Evolutionary conservation across 2,888 invertebrate genomes (phyloP), one percentile per base, ranked within the genome.

Genomic region (Chironomus riparius): DNA sequence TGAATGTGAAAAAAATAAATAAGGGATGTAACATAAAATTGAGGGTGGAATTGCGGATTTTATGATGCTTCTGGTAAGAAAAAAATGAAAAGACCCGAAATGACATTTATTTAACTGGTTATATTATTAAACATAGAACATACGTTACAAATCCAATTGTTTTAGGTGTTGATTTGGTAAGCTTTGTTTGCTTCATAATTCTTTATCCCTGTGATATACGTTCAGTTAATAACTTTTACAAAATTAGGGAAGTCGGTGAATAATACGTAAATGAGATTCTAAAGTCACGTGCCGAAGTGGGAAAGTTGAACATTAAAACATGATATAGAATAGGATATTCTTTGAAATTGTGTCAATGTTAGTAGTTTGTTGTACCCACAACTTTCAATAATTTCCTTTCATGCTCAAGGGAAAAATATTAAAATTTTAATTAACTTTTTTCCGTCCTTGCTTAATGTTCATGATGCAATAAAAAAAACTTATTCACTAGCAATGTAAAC

Each of bases 141-240:
- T 68, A 68, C 68, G 68, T 47, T 68, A 56, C 38, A 28, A n/a
- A 28, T 68, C 68, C 28, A 68, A 68, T 68, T 68, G 68, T 68
- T 68, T 68, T 68, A 47, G 68, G 68, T 68, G 68, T 68, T n/a
- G 28, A 68, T 68, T 68, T 68, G 68, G 21, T 65, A 12, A 47
- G 15, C 38, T 68, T 68, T 38, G 28, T 38, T 12, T 13, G 62
- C 28, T 62, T 6, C 13, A 21, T 18, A 65, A 65, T 65, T 65
- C 18, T 18, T 7, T 24, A 65, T 65, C 22, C 22, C 15, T n/a
- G n/a, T n/a, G 56, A 15, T n/a, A 5, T 38, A 10, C 10, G 2
- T 38, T 38, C 38, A 10, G 38, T 38, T 38, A 38, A 38, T 38
- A 38, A 38, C 38, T 38, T 38, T 38, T 38, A 10, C 1, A 38